Base-by-base conservation (phyloP, 2,888 invertebrate species). In the Dinocampus coccinellae region DNA sequence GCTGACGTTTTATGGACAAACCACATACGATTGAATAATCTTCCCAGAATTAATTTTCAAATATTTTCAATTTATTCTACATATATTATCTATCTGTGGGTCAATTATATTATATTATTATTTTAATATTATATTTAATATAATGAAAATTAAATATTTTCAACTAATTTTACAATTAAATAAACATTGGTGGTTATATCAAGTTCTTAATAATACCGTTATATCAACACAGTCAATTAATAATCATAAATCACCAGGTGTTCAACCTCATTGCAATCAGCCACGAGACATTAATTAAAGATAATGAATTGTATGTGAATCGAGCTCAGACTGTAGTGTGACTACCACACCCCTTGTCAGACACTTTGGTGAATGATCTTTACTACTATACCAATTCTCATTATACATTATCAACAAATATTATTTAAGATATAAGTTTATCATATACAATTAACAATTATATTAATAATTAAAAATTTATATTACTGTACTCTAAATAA, bases 301-400 rank as follows among this genome's bases (percentile, higher is more conserved):
- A 60, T 60, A 68, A 58, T 68, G 47, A 60, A 60, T 68, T 47
- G 22, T 47, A n/a, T n/a, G 67, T 47, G 67, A 68, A 68, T 68
- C 29, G 67, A 42, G 60, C 11, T 42, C n/a, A 58, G 11, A 22
- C 20, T 16, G 57, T 20, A 39, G 33, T 33, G 3, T 26, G 55
- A 4, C 22, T 29, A n/a, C 16, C 47, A 29, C n/a, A 33, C 13
- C 20, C 9, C 10, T 1, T n/a, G 6, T 26, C 55, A n/a, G 26
- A 55, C 26, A 26, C 26, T 11, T 3, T 55, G n/a, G 24, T 24
- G 55, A 55, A 55, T 26, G 24, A 55, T 24, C 55, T 55, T 55
- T 22, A n/a, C n/a, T 26, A 55, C 13, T 55, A n/a, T n/a, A 55
- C 55, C n/a, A 55, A 47, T 16, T 16, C 16, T 29, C 16, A 47